Evolutionary conservation across 1,140 invertebrate species (phyloP), one percentile per base, ranked within the genome.

Genomic region (Caerostris darwini): DNA sequence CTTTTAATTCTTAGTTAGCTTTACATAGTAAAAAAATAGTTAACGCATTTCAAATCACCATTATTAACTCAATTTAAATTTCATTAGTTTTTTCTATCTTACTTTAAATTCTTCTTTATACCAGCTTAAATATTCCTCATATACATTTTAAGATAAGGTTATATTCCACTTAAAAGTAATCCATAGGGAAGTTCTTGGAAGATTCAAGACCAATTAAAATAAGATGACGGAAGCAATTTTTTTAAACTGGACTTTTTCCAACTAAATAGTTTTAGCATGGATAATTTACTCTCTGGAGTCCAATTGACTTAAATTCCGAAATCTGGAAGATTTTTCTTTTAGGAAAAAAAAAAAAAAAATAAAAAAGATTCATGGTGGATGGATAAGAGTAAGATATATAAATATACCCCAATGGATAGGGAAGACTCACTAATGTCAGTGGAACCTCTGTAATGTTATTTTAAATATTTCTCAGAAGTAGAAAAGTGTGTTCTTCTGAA

Each of bases 271-370:
- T 50, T 34, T 19, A 50, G 19, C 69, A 34, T 8, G 69, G 19
- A 71, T 71, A 71, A 71, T 71, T 71, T 71, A 71, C 19, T 71
- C 19, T 10, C 69, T 10, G n/a, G 69, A 71, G 69, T 34, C 69
- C 69, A 71, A 71, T 71, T 71, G 69, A 71, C 69, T 71, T 34
- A 8, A 71, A 71, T 71, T 71, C 34, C 69, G 69, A 71, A 71
- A 71, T 71, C 69, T 71, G 19, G 7, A 8, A n/a, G 69, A 71
- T 7, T 71, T 71, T 71, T 71, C 34, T 71, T 17, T 71, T 7
- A 71, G 19, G n/a, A 69, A 10, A 71, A 71, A 71, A n/a, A n/a
- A 71, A 71, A 71, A 34, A 34, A 34, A 34, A 34, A 34, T 34
- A 34, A 34, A 34, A 34, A 71, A 34, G 34, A 34, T 71, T 71